phyloP scores from a whole-genome alignment of 2,113 vertebrate species.

The Leptocoma aspasia region DNA sequence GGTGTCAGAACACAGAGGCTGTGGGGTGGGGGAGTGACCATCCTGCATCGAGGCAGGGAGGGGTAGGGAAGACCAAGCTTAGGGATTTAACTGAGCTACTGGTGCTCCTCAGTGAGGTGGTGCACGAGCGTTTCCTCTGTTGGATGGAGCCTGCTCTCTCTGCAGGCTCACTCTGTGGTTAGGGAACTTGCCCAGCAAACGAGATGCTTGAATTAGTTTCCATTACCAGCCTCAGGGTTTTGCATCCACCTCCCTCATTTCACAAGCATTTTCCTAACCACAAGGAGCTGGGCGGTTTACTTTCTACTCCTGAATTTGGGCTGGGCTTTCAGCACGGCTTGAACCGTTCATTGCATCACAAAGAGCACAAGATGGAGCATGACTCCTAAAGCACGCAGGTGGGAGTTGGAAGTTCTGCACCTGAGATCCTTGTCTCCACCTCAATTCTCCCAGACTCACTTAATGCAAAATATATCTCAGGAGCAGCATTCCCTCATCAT shows the following conservation, averaged over 20 bases:
- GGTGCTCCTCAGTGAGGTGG: neutral
- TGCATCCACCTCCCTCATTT: neutral
- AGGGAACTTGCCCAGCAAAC: neutral
- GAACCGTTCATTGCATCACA: neutral
- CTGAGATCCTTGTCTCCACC: slow-evolving; percentile 9
- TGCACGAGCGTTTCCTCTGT: neutral
- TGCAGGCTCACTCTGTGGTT: neutral
- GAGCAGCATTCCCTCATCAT: neutral
- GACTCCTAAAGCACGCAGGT: neutral
- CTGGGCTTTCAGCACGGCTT: neutral
- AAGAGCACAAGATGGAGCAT: slow-evolving; percentile 29
- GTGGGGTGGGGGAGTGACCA: accelerated
- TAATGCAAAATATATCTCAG: neutral
- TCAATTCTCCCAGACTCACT: neutral
- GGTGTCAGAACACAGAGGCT: neutral
- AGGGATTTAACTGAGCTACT: neutral
- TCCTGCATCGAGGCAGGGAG: neutral
- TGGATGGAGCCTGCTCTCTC: neutral
- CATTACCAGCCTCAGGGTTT: neutral
- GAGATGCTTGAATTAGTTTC: neutral
- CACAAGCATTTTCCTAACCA: neutral
- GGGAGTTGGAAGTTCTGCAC: neutral
- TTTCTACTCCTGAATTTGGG: neutral
- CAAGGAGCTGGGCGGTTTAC: neutral
- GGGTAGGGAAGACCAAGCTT: neutral